Conservation (phyloP, 35 echinoderm and acorn worm genomes). For the Eucidaris tribuloides region DNA sequence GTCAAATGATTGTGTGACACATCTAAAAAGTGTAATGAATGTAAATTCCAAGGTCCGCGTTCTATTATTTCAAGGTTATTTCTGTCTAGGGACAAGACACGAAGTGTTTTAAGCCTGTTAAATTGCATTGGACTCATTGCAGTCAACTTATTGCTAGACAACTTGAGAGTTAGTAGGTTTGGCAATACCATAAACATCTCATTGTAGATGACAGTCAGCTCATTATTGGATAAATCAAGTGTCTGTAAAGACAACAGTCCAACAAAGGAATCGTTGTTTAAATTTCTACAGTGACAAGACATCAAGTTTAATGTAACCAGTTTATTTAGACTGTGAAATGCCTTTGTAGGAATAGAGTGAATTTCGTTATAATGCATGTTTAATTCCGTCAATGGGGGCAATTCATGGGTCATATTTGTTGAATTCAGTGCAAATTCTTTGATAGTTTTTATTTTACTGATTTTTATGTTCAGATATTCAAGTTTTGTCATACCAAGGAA, state of each 20-base stretch:
- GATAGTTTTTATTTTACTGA: too few species aligned
- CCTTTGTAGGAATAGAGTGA: too few species aligned
- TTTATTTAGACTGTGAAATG: background rate
- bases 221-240: background rate
- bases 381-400: too few species aligned
- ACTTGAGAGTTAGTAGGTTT: background rate
- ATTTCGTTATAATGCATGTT: too few species aligned
- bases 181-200: slow-evolving; percentile 1
- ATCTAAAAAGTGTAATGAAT: background rate
- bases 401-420: too few species aligned
- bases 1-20: background rate
- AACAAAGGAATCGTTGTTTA: slow-evolving; percentile 1
- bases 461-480: too few species aligned
- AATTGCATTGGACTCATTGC: background rate
- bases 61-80: background rate
- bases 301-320: background rate
- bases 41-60: background rate
- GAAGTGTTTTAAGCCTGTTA: background rate
- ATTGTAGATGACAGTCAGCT: background rate
- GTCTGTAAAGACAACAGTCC: background rate
- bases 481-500: too few species aligned
- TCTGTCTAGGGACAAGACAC: background rate
- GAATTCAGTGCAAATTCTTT: too few species aligned
- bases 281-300: background rate
- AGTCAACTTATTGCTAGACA: background rate